A percentile compares a stretch with the other conserved stretches of the same genome.
Conservation (phyloP, 2,797 vertebrate genomes). For the Manis javanica region DNA sequence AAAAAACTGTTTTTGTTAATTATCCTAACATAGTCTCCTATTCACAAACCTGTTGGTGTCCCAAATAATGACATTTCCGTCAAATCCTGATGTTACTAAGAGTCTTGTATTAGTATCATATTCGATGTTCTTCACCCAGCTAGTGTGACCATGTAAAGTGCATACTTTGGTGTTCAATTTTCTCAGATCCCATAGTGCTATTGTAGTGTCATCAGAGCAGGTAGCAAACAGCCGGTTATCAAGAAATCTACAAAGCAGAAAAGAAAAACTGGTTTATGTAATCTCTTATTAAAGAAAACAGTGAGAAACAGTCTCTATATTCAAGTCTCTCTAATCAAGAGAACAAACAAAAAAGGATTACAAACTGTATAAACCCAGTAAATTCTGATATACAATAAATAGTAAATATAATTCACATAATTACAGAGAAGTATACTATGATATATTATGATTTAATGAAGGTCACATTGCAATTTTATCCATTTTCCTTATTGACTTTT, state of each 20-base stretch:
- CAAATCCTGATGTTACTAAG: conserved; percentile 97
- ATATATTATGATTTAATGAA: conserved; percentile 1
- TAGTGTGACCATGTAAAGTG: conserved; percentile 97
- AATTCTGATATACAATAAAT: conserved; percentile 17
- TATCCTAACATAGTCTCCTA: conserved; percentile 68
- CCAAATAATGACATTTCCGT: conserved; percentile 99
- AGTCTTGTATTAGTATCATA: conserved; percentile 98
- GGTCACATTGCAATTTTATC: neutral
- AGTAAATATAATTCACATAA: conserved; percentile 23
- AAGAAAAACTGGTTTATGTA: conserved; percentile 76
- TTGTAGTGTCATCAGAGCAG: conserved; percentile 98
- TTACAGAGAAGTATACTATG: neutral
- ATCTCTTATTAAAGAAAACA: conserved; percentile 60
- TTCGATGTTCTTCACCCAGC: conserved; percentile 99
- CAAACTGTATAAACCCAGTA: neutral
- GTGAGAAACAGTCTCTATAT: conserved; percentile 54
- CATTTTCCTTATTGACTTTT: conserved; percentile 49
- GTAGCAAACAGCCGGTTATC: conserved; percentile 99
- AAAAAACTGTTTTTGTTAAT: conserved; percentile 50
- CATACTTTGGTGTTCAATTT: conserved; percentile 97
- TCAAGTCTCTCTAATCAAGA: conserved; percentile 2
- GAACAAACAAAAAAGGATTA: conserved; percentile 31
- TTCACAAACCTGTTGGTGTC: conserved; percentile 96
- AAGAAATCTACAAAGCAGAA: conserved; percentile 92
- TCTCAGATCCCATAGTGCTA: conserved; percentile 97